Conservation (phyloP, 2,113 vertebrate species). For the cattle (Bos taurus) region DNA sequence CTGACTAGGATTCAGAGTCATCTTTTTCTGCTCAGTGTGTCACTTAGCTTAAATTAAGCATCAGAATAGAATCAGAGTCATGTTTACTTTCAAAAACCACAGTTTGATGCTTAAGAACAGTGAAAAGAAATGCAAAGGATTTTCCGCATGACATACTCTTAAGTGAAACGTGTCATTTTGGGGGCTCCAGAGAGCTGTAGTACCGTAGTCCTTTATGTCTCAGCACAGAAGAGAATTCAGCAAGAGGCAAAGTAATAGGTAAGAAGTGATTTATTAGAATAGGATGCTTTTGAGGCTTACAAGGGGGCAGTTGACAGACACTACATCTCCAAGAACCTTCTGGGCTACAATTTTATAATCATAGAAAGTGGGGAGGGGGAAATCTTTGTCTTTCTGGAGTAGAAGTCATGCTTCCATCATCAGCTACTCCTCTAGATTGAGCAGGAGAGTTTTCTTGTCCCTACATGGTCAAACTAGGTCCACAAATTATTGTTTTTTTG, state of each 20-base stretch:
- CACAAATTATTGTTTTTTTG: background rate
- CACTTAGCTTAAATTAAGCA: background rate
- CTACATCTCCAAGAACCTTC: background rate
- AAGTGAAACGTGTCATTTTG: background rate
- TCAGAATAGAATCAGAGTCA: slow-evolving; percentile 2
- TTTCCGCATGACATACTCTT: background rate
- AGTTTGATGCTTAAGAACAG: background rate
- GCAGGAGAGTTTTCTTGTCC: background rate
- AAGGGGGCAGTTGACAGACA: background rate
- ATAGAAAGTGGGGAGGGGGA: background rate
- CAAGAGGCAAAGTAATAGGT: background rate
- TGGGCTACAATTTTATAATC: background rate
- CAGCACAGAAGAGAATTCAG: background rate
- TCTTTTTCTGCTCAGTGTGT: background rate
- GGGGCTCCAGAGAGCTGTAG: background rate
- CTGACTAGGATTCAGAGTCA: background rate
- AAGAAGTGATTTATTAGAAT: background rate
- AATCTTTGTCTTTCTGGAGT: background rate
- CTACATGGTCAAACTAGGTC: background rate
- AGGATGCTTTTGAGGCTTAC: background rate
- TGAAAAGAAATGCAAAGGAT: slow-evolving; percentile 2
- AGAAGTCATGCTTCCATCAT: background rate
- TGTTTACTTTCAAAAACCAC: background rate
- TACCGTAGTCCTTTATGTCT: background rate
- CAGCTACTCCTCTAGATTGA: background rate